Evolutionary conservation across 2,113 vertebrate genomes (phyloP), one percentile per base, ranked within the genome.

Genomic region (Poeciliopsis turrubarensis): DNA sequence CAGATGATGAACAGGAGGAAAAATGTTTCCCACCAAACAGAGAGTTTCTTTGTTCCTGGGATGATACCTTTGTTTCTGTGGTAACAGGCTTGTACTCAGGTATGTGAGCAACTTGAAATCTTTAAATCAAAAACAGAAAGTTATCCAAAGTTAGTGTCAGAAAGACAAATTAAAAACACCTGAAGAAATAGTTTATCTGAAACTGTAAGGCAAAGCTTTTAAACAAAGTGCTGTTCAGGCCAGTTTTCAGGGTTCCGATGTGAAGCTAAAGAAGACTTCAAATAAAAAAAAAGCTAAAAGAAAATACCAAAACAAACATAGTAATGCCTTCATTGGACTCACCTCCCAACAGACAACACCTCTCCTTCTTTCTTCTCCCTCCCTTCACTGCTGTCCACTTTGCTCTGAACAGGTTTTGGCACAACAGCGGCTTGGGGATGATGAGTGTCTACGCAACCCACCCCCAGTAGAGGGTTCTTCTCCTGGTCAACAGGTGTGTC

Each of bases 101-200:
- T 86, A 99, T 99, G 72, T 97, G 95, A 75, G 98, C 96, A 41
- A 99, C 98, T 3, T 96, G 96, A 87, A 99, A 99, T 92, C 98
- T 99, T 88, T 15, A 15, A 66, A 72, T 71, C 2, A 57, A 68
- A 13, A 14, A 17, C 61, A 63, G 30, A 39, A 70, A 29, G 37
- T 26, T 61, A 19, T 25, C 0, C 17, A 61, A 13, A 3, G 14
- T 54, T 65, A 73, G 0, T 26, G 39, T 68, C 27, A 57, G 29
- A 34, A 19, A 13, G 61, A n/a, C 41, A 6, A 47, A 19, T 47
- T 1, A 47, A 47, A 19, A 17, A 17, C 4, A 19, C 44, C 44
- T 17, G 6, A 47, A 47, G 14, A 47, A 47, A 25, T 9, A 19
- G 12, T 25, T 19, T 2, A 51, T 51, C 47, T 41, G 14, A 41